Percentiles rank a stretch among this genome's conserved stretches.
Conservation (phyloP, 2,888 invertebrate genomes). For the Baccha elongata region DNA sequence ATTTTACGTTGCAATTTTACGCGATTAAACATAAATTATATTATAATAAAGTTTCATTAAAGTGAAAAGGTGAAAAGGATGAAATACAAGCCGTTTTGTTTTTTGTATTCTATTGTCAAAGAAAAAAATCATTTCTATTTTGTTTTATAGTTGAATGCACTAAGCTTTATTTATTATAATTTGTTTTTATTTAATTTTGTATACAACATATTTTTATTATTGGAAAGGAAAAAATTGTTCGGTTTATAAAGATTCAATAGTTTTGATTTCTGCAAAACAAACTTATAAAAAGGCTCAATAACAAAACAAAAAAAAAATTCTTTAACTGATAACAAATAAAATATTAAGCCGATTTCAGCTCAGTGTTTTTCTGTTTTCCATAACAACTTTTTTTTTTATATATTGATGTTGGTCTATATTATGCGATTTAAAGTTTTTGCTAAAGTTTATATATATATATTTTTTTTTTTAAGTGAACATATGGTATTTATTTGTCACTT, state of each 20-base stretch:
- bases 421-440: constrained; percentile 33
- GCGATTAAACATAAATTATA: no score
- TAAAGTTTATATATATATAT: constrained; percentile 22
- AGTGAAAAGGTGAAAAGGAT: no score
- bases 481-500: constrained; percentile 18
- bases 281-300: constrained; percentile 22
- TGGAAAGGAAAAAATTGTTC: constrained; percentile 1
- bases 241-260: constrained; percentile 42
- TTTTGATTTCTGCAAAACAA: constrained; percentile 19
- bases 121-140: neutral
- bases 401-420: constrained; percentile 46
- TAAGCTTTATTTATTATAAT: constrained; percentile 58
- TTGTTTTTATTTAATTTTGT: neutral
- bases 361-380: neutral
- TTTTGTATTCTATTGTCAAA: neutral
- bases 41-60: no score
- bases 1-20: no score
- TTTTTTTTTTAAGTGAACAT: constrained; percentile 6
- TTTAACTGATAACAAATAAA: neutral
- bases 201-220: constrained; percentile 32
- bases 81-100: no score
- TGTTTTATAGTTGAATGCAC: constrained; percentile 45
- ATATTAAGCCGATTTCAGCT: neutral
- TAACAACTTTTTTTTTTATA: constrained; percentile 23
- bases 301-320: neutral